Percentiles rank a stretch among this genome's conserved stretches.
Conservation (phyloP, 2,113 vertebrate genomes). For the Gallinago paraguaiae region DNA sequence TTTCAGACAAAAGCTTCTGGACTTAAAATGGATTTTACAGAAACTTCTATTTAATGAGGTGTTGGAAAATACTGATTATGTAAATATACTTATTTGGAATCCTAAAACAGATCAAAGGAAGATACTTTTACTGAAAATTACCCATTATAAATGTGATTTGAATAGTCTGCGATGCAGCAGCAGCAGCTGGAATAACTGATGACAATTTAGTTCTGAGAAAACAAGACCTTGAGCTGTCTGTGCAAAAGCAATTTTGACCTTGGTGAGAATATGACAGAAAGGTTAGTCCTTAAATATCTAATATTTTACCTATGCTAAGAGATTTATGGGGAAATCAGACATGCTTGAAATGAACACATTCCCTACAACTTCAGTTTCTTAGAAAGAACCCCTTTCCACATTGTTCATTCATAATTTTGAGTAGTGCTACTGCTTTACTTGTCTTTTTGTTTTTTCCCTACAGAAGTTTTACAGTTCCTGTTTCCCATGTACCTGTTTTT, state of each 20-base stretch:
- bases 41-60: neutral
- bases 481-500: neutral
- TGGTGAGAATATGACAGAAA: neutral
- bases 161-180: neutral
- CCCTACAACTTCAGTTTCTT: neutral
- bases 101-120: neutral
- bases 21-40: neutral
- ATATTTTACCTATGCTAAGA: neutral
- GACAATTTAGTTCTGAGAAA: neutral
- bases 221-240: neutral
- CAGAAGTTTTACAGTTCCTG: neutral
- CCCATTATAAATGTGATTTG: neutral
- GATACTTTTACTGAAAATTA: neutral
- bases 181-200: neutral
- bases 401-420: neutral
- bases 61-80: neutral
- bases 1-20: neutral
- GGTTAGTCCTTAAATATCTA: neutral
- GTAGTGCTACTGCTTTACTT: neutral
- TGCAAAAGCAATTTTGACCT: neutral
- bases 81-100: neutral
- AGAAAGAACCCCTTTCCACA: neutral
- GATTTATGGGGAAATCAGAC: neutral
- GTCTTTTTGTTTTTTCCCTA: neutral
- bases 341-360: neutral